phyloP scores from a whole-genome alignment of 2,797 vertebrate species.

The Neosilurus mollespiculum region DNA sequence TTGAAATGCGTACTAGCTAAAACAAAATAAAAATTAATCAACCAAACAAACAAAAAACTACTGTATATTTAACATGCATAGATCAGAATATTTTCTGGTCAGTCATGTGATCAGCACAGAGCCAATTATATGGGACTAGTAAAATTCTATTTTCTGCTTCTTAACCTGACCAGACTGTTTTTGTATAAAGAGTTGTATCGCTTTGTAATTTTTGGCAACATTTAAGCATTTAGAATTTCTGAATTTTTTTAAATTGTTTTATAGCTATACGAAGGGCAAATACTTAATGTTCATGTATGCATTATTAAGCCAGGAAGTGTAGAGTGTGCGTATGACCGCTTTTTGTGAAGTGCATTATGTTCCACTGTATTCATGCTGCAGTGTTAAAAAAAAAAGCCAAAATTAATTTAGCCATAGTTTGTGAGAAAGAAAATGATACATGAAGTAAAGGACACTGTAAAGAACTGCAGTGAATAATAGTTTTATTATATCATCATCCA shows the following conservation, averaged over 20 bases:
- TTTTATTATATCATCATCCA: no score
- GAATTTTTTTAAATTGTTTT: slow-evolving; percentile 69
- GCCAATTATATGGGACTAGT: no score
- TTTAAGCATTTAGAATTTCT: slow-evolving; percentile 67
- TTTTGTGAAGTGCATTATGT: slow-evolving; percentile 48
- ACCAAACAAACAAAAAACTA: no score
- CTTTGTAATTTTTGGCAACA: slow-evolving; percentile 68
- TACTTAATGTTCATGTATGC: neutral
- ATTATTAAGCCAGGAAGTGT: slow-evolving; percentile 40
- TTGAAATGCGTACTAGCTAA: neutral
- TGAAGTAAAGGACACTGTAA: neutral
- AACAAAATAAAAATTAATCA: no score
- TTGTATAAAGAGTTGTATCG: slow-evolving; percentile 45
- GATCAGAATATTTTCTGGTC: neutral
- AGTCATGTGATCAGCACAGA: neutral
- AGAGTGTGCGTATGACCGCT: slow-evolving; percentile 38
- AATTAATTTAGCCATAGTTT: neutral
- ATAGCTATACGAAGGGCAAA: slow-evolving; percentile 63
- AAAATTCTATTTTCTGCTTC: slow-evolving; percentile 34
- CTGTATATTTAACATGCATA: neutral
- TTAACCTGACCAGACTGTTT: slow-evolving; percentile 13
- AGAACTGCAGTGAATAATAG: no score
- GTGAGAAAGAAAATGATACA: neutral
- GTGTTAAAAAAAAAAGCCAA: slow-evolving; percentile 19
- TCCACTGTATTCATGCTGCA: slow-evolving; percentile 43